Conservation (phyloP, 2,888 invertebrate genomes). For the Carterocephalus palaemon region DNA sequence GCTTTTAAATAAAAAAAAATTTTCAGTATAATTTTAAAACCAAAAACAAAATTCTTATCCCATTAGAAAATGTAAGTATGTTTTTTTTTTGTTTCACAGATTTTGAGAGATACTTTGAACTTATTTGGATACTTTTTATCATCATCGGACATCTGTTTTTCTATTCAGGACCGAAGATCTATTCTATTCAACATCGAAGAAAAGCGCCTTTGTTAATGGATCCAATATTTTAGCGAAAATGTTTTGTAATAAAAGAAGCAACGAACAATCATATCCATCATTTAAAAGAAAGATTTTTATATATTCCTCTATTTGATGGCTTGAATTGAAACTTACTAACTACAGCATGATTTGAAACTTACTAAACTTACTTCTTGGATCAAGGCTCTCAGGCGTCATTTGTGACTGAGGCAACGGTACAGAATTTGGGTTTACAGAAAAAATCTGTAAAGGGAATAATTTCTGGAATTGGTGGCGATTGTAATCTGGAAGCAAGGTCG, state of each 20-base stretch:
- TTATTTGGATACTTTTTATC: too few relatives aligned
- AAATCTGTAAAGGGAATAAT: conserved; percentile 6
- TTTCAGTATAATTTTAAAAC: too few relatives aligned
- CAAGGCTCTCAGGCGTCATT: conserved; percentile 25
- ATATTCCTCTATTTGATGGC: too few relatives aligned
- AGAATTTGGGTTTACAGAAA: conserved; percentile 21
- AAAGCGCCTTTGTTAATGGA: conserved; percentile 10
- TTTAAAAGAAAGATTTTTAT: too few relatives aligned
- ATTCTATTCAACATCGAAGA: conserved; percentile 6
- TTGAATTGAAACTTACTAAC: too few relatives aligned
- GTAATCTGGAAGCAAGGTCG: conserved; percentile 17
- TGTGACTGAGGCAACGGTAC: conserved; percentile 22
- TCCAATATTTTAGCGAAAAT: conserved; percentile 15
- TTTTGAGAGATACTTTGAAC: conserved; percentile 64
- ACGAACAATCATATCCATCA: conserved; percentile 65
- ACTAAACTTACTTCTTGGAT: too few relatives aligned
- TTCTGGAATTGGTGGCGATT: conserved; percentile 22
- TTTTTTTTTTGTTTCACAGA: conserved; percentile 28
- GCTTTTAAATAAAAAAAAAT: too few relatives aligned
- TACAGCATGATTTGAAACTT: too few relatives aligned
- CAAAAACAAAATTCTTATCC: too few relatives aligned
- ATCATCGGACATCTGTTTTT: not conserved
- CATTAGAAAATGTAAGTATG: too few relatives aligned
- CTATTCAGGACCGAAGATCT: conserved; percentile 4
- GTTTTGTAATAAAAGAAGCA: conserved; percentile 39